Evolutionary conservation across 2,113 vertebrate species (phyloP).

Genomic region (Solea senegalensis): DNA sequence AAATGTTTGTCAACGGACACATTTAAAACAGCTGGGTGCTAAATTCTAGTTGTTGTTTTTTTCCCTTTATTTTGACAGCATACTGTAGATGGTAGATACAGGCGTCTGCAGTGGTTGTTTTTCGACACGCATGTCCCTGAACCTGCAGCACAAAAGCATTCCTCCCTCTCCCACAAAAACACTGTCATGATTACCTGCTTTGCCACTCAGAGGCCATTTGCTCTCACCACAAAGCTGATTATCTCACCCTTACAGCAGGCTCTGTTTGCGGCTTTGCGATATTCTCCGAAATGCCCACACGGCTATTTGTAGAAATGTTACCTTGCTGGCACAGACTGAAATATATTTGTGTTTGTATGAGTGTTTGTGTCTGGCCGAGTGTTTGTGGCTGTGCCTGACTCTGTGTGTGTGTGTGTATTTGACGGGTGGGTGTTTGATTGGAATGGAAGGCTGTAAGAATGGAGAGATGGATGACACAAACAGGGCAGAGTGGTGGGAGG

Average conservation of each 20-base stretch:
- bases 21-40: too few species aligned
- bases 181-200: slow-evolving; percentile 74
- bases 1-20: too few species aligned
- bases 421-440: slow-evolving; percentile 70
- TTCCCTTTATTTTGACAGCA: slow-evolving; percentile 2
- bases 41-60: background rate
- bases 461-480: slow-evolving; percentile 76
- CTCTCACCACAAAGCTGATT: slow-evolving; percentile 75
- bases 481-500: slow-evolving; percentile 72
- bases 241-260: slow-evolving; percentile 71
- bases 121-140: slow-evolving; percentile 29
- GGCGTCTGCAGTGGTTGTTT: slow-evolving; percentile 20
- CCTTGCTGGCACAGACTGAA: slow-evolving; percentile 69
- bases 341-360: slow-evolving; percentile 68
- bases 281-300: slow-evolving; percentile 76
- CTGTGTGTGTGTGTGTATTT: slow-evolving; percentile 39
- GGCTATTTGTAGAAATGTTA: slow-evolving; percentile 78
- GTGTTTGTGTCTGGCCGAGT: slow-evolving; percentile 60
- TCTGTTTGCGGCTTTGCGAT: slow-evolving; percentile 70
- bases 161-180: slow-evolving; percentile 62
- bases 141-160: slow-evolving; percentile 53
- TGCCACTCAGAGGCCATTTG: slow-evolving; percentile 75
- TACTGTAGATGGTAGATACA: slow-evolving; percentile 6
- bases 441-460: slow-evolving; percentile 68
- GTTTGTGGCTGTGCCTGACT: slow-evolving; percentile 29